Percentiles rank a stretch among this genome's conserved stretches.
Evolutionary conservation across 2,113 vertebrate species (phyloP).

Genomic region (Aplodontia rufa): DNA sequence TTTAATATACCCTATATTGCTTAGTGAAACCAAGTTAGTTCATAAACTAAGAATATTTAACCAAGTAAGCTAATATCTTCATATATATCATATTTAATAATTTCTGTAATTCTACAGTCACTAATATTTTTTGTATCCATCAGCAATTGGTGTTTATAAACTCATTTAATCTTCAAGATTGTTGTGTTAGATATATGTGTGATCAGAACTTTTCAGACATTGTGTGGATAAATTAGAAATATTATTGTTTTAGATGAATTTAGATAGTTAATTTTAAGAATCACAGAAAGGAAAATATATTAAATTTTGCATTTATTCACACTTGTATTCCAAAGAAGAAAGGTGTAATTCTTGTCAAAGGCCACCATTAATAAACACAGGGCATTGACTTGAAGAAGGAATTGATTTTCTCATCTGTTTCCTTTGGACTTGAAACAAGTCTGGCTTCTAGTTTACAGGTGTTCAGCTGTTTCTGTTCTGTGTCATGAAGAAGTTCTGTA

Average conservation of each 20-base stretch:
- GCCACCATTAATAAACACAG: background rate
- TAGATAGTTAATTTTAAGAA: background rate
- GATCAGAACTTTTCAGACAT: background rate
- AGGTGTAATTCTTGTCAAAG: background rate
- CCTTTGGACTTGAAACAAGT: background rate
- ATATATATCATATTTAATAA: background rate
- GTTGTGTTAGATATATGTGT: background rate
- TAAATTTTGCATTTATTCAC: background rate
- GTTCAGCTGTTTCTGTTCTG: background rate
- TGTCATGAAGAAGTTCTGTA: background rate
- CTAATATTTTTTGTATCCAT: no score
- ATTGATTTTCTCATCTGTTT: background rate
- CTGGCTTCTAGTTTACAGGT: background rate
- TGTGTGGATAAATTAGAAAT: background rate
- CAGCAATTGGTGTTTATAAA: background rate
- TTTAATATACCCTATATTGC: background rate
- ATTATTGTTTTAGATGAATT: background rate
- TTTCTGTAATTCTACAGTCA: background rate
- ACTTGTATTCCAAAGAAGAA: background rate
- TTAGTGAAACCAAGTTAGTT: background rate
- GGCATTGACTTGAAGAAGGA: rapidly evolving
- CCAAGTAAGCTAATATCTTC: background rate
- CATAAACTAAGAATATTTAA: background rate
- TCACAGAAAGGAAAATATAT: background rate
- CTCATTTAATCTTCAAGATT: background rate